Percentiles rank a stretch among this genome's conserved stretches.
phyloP scores from a whole-genome alignment of 1,140 invertebrate genomes.

The Schmidtea mediterranea region DNA sequence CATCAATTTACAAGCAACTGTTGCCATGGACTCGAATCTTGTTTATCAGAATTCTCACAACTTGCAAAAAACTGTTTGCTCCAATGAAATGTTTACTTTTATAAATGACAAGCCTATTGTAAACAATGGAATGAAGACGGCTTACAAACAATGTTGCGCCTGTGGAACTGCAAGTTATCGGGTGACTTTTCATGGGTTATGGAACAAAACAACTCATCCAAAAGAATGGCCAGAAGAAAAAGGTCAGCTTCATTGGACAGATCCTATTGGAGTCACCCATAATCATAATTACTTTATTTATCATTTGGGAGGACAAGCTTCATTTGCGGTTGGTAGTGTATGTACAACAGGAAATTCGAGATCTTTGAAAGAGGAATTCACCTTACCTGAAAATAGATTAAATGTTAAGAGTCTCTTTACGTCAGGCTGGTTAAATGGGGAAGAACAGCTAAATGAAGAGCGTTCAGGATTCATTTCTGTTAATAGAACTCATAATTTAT shows the following conservation, averaged over 20 bases:
- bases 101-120: no score
- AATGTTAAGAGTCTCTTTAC: no score
- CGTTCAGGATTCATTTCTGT: background rate
- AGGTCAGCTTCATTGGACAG: constrained; percentile 84
- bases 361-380: background rate
- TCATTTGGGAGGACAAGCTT: background rate
- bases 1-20: no score
- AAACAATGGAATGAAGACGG: no score
- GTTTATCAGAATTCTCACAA: no score
- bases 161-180: constrained; percentile 23
- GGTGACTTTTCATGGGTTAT: constrained; percentile 63
- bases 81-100: no score
- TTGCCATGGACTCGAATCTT: no score
- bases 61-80: no score
- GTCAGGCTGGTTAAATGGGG: no score
- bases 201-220: constrained; percentile 79
- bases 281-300: background rate
- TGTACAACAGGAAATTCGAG: background rate
- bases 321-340: background rate
- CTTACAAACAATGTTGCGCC: constrained; percentile 22
- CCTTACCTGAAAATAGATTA: background rate
- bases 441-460: constrained; percentile 11
- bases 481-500: constrained; percentile 39
- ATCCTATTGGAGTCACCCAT: constrained; percentile 46
- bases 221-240: constrained; percentile 62